phyloP scores from a whole-genome alignment of 2,888 invertebrate species.

The Lithophane semibrunnea region DNA sequence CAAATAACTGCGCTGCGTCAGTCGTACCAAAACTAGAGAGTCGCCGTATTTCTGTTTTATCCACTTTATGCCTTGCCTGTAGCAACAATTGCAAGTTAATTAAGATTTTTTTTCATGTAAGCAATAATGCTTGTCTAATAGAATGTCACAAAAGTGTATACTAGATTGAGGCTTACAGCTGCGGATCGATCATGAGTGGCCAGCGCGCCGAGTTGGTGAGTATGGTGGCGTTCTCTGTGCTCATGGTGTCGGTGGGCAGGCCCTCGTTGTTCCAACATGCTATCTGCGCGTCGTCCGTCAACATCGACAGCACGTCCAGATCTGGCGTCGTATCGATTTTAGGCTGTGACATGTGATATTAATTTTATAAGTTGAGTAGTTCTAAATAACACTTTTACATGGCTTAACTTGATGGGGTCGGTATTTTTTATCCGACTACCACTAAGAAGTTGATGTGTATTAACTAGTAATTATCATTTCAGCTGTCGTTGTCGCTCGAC shows the following conservation, averaged over 20 bases:
- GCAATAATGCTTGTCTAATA: not conserved
- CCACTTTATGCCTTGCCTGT: constrained; percentile 97
- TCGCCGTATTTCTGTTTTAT: constrained; percentile 96
- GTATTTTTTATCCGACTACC: not conserved
- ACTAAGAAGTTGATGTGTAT: not conserved
- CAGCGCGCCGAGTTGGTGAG: constrained; percentile 96
- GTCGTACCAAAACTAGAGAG: constrained; percentile 93
- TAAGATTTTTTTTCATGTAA: not conserved
- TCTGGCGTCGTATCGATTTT: constrained; percentile 95
- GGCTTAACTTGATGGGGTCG: not conserved
- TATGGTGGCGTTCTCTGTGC: constrained; percentile 98
- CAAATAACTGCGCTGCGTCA: constrained; percentile 95
- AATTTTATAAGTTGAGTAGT: not conserved
- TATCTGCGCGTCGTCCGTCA: constrained; percentile 97
- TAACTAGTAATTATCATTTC: not conserved
- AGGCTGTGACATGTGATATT: constrained; percentile 81
- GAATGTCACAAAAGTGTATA: not conserved
- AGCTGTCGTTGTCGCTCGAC: no score
- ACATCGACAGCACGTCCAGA: constrained; percentile 95
- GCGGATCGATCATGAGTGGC: constrained; percentile 99
- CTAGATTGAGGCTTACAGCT: constrained; percentile 90
- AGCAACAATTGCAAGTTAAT: constrained; percentile 4
- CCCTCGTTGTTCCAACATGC: constrained; percentile 99
- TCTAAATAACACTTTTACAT: not conserved
- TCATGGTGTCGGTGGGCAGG: constrained; percentile 97